Conservation (phyloP, 2,888 invertebrate species). For the Latheticus oryzae region DNA sequence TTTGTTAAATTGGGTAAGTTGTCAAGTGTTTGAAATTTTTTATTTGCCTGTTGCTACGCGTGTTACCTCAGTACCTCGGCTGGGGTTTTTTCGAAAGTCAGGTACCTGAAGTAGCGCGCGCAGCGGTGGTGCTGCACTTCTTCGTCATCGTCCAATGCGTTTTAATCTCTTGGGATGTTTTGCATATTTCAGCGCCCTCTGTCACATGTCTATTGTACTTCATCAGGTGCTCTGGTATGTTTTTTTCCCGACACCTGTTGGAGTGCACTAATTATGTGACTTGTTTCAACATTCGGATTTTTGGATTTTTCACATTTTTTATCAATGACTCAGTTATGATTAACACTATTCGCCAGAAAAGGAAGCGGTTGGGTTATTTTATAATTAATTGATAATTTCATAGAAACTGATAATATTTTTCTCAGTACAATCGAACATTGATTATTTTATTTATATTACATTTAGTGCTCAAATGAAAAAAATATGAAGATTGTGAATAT, state of each 20-base stretch:
- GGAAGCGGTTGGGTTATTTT: too few relatives aligned
- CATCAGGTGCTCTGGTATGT: slow-evolving; percentile 98
- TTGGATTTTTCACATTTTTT: too few relatives aligned
- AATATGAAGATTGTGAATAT: slow-evolving; percentile 4
- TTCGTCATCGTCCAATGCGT: slow-evolving; percentile 9
- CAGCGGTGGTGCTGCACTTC: slow-evolving; percentile 70
- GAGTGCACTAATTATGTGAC: slow-evolving; percentile 97
- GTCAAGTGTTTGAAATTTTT: slow-evolving; percentile 15
- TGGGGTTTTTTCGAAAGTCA: slow-evolving; percentile 79
- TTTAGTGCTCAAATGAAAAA: not conserved
- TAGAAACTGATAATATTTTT: too few relatives aligned
- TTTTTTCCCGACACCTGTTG: slow-evolving; percentile 96
- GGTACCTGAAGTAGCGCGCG: slow-evolving; percentile 99
- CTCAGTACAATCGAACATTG: too few relatives aligned
- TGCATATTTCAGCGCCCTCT: slow-evolving; percentile 61
- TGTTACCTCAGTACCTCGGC: slow-evolving; percentile 92
- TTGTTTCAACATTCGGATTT: slow-evolving; percentile 61
- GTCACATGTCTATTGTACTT: slow-evolving; percentile 99
- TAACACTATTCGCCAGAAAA: too few relatives aligned
- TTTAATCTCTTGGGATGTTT: slow-evolving; percentile 3
- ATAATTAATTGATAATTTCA: too few relatives aligned
- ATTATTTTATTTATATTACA: too few relatives aligned
- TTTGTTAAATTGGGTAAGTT: too few relatives aligned
- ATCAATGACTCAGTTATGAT: too few relatives aligned
- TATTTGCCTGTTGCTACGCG: slow-evolving; percentile 73